Percentiles rank a stretch among this genome's conserved stretches.
Conservation (phyloP, 2,888 invertebrate genomes). For the Yponomeuta malinellus region DNA sequence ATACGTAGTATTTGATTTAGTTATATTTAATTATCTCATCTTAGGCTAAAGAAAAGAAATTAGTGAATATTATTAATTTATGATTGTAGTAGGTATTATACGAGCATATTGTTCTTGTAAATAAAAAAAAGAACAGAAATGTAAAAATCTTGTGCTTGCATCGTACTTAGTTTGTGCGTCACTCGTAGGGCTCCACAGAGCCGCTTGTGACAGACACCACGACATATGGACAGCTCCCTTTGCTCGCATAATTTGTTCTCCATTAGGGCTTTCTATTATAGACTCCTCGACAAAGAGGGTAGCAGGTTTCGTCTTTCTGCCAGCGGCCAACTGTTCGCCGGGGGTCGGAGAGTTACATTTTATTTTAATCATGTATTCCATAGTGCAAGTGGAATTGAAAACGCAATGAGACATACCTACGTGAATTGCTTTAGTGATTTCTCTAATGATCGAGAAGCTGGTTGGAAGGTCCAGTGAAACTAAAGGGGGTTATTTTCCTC, state of each 20-base stretch:
- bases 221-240: slow-evolving; percentile 68
- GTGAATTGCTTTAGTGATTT: too few relatives aligned
- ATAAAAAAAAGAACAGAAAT: neutral
- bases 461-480: too few relatives aligned
- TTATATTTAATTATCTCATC: too few relatives aligned
- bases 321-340: slow-evolving; percentile 57
- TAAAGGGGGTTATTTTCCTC: too few relatives aligned
- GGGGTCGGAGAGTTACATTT: slow-evolving; percentile 31
- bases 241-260: slow-evolving; percentile 72
- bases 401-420: too few relatives aligned
- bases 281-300: slow-evolving; percentile 58
- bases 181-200: slow-evolving; percentile 15
- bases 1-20: too few relatives aligned
- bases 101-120: too few relatives aligned
- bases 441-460: too few relatives aligned
- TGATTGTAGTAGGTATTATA: too few relatives aligned
- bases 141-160: neutral
- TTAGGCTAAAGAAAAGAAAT: too few relatives aligned
- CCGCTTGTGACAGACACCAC: slow-evolving; percentile 62
- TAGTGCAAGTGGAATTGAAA: slow-evolving; percentile 35
- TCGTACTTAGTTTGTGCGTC: too few relatives aligned
- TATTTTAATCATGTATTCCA: slow-evolving; percentile 67
- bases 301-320: slow-evolving; percentile 65
- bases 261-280: slow-evolving; percentile 60
- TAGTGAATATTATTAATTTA: too few relatives aligned